Evolutionary conservation across 2,113 vertebrate species (phyloP).

Genomic region (Malurus melanocephalus): DNA sequence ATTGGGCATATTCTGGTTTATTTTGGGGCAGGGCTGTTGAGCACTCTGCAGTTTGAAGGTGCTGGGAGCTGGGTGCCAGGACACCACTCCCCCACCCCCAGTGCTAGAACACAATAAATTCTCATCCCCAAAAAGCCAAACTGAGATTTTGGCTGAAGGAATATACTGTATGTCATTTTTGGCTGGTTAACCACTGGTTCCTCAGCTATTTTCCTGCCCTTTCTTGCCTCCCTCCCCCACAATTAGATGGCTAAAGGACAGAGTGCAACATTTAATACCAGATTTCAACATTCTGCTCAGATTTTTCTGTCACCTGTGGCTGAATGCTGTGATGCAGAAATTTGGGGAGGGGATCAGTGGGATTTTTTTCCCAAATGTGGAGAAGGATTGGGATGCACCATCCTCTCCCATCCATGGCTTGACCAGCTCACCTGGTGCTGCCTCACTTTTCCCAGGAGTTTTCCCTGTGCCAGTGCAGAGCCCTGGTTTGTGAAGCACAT

Average conservation of each 20-base stretch:
- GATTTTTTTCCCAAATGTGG: neutral
- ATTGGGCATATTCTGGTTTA: neutral
- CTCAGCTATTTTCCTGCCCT: neutral
- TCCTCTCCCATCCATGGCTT: neutral
- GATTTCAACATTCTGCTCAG: neutral
- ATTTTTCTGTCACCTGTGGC: neutral
- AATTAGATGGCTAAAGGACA: neutral
- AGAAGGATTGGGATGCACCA: neutral
- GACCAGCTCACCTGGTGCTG: neutral
- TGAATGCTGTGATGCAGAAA: neutral
- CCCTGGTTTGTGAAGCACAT: neutral
- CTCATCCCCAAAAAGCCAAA: neutral
- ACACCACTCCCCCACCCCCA: rapidly evolving
- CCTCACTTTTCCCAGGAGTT: neutral
- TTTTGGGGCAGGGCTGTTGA: neutral
- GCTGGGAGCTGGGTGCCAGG: neutral
- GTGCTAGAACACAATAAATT: neutral
- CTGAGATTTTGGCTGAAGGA: neutral
- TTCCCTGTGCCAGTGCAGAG: neutral
- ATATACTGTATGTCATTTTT: rapidly evolving
- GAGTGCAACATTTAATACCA: neutral
- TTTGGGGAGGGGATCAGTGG: rapidly evolving
- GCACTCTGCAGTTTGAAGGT: neutral
- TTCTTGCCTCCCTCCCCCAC: neutral
- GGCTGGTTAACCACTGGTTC: neutral